Base-by-base conservation (phyloP, 2,113 vertebrate genomes). In the Tamias sibiricus region DNA sequence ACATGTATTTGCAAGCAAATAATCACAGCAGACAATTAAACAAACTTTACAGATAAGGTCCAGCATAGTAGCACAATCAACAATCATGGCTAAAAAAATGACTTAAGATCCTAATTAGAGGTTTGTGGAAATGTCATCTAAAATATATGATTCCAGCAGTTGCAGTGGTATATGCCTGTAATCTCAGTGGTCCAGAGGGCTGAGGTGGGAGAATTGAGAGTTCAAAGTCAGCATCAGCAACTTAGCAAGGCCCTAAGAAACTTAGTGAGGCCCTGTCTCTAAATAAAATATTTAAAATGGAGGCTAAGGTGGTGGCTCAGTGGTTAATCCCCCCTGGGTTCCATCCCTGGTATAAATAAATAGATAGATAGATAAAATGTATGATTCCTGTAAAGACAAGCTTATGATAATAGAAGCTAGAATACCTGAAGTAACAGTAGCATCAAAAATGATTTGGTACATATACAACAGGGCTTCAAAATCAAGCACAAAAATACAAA, bases 11-110 rank as follows among this genome's bases (percentile, higher is more conserved):
- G 8, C 26, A 96, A 96, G 71, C 30, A 95, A 91, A 87, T 30
- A 93, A 89, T 90, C 57, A 94, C 30, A 88, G n/a, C 8, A 95
- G n/a, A 95, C 44, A 86, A 90, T 85, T 91, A 93, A 95, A 90
- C 6, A 90, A 96, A 28, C 52, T 79, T 95, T 95, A 94, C 32
- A 59, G 54, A 64, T 93, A 69, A 90, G 8, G 12, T 57, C 69
- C 52, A 76, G 52, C 57, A 91, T 14, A 94, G 71, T 94, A 96
- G 84, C 64, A 96, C 13, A 96, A 75, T 86, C 93, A 91, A 24
- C 47, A 97, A 85, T 90, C 82, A 95, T 24, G 82, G 82, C 95
- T n/a, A 0, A 95, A 96, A 98, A 74, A 76, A 22, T 59, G 69
- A 94, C 35, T 86, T 90, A 93, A 94, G 77, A 83, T 24, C 68